Evolutionary conservation across 2,113 vertebrate genomes (phyloP), one percentile per base, ranked within the genome.

Genomic region (Oryzias woworae): DNA sequence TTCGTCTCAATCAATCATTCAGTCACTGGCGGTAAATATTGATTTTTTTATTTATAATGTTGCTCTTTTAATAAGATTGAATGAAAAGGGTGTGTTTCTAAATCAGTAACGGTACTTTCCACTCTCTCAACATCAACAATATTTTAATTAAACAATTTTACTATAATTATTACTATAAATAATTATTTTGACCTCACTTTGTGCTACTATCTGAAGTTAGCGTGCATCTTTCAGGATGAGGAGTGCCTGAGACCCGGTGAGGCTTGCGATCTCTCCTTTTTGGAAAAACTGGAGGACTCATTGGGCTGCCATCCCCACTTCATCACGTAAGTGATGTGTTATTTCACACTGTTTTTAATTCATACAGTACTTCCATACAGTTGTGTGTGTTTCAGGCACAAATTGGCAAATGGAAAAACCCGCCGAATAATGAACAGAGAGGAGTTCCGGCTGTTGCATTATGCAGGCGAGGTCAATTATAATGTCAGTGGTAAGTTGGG

Each of bases 401-500:
- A 98, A 74, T 86, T 98, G 45, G 95, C 95, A 3, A 96, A 98
- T 83, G 95, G 96, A 15, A 95, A 96, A 79, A 95, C 93, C 0
- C 94, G 97, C 58, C 95, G 97, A 80, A 92, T 92, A 0, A 88
- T 98, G 85, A 94, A 89, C 1, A 90, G 96, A 22, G 97, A 96
- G 50, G 96, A 99, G 73, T 99, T 99, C 79, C 91, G 96, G 45
- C 93, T 99, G 51, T 83, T 94, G 36, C 97, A 99, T 86, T 99
- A 98, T 0, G 97, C 97, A 0, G 97, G 97, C 53, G 97, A 98
- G 44, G 97, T 99, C 86, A 99, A 96, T 85, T 99, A 99, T 91
- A 95, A 91, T 0, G 94, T 98, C 15, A 91, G 88, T 4, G 97
- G 97, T 98, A 71, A 83, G 63, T 17, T 63, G 36, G 62, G 16